Evolutionary conservation across 2,113 vertebrate genomes (phyloP).

Genomic region (Grammomys surdaster): DNA sequence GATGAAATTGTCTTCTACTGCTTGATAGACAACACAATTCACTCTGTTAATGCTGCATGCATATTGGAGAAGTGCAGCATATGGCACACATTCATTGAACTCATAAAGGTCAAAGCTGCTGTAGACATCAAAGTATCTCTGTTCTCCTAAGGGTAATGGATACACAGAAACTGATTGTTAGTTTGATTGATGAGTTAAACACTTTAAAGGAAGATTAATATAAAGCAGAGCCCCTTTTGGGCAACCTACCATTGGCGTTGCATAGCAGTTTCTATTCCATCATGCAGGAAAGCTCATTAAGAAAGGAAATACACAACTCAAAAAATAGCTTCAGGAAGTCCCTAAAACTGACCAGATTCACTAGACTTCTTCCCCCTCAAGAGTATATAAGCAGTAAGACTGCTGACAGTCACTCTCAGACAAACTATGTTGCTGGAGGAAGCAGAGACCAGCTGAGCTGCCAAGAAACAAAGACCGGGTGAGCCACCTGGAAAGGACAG

Average conservation of each 20-base stretch:
- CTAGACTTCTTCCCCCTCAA: neutral
- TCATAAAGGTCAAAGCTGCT: neutral
- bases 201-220: constrained; percentile 72
- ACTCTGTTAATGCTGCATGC: neutral
- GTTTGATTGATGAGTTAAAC: constrained; percentile 69
- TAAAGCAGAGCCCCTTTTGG: constrained; percentile 72
- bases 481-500: neutral
- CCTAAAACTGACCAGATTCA: neutral
- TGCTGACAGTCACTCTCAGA: neutral
- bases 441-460: neutral
- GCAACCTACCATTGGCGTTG: constrained; percentile 54
- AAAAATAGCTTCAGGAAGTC: neutral
- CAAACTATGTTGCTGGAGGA: neutral
- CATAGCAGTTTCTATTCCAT: neutral
- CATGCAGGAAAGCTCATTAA: neutral
- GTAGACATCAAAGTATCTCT: constrained; percentile 53
- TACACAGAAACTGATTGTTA: constrained; percentile 70
- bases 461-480: neutral
- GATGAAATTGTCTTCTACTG: neutral
- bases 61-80: neutral
- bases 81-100: neutral
- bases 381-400: neutral
- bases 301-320: neutral
- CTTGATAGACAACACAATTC: constrained; percentile 56
- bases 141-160: neutral